Percentiles rank a stretch among this genome's conserved stretches.
phyloP scores from a whole-genome alignment of 2,888 invertebrate species.

The Brachyopa scutellaris region DNA sequence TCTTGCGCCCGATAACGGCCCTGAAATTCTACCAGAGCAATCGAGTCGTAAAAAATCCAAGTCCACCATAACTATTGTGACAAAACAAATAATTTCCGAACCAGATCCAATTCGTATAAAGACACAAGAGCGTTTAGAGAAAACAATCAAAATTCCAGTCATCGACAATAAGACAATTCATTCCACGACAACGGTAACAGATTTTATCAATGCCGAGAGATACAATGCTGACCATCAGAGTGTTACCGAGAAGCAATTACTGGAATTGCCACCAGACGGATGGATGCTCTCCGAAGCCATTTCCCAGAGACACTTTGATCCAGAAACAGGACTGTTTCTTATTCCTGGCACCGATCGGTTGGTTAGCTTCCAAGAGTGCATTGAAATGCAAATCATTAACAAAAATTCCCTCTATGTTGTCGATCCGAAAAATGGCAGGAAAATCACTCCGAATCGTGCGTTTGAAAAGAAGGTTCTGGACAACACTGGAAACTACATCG shows the following conservation, averaged over 20 bases:
- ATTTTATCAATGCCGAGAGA: conserved; percentile 82
- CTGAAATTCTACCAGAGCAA: conserved; percentile 82
- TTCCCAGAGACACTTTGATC: conserved; percentile 90
- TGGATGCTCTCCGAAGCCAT: conserved; percentile 93
- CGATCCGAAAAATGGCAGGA: conserved; percentile 88
- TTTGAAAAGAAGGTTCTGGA: conserved; percentile 91
- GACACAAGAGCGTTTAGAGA: conserved; percentile 78
- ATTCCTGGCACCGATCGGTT: conserved; percentile 93
- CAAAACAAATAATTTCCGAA: conserved; percentile 82
- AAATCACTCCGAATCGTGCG: conserved; percentile 87
- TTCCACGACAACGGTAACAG: too few species aligned
- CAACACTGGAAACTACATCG: conserved; percentile 88
- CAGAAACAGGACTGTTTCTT: conserved; percentile 90
- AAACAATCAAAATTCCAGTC: conserved; percentile 80
- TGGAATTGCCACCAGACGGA: conserved; percentile 92
- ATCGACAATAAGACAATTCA: conserved; percentile 62
- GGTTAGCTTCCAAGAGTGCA: conserved; percentile 93
- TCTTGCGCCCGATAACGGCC: conserved; percentile 84
- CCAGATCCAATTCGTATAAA: conserved; percentile 78
- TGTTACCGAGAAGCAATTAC: conserved; percentile 85
- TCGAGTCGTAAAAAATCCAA: conserved; percentile 80
- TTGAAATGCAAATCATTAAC: conserved; percentile 92
- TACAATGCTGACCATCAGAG: conserved; percentile 79
- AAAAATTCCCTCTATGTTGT: conserved; percentile 91
- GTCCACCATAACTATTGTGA: conserved; percentile 85